Percentiles rank a stretch among this genome's conserved stretches.
Evolutionary conservation across 2,888 invertebrate genomes (phyloP).

Genomic region (Xylocampa areola): DNA sequence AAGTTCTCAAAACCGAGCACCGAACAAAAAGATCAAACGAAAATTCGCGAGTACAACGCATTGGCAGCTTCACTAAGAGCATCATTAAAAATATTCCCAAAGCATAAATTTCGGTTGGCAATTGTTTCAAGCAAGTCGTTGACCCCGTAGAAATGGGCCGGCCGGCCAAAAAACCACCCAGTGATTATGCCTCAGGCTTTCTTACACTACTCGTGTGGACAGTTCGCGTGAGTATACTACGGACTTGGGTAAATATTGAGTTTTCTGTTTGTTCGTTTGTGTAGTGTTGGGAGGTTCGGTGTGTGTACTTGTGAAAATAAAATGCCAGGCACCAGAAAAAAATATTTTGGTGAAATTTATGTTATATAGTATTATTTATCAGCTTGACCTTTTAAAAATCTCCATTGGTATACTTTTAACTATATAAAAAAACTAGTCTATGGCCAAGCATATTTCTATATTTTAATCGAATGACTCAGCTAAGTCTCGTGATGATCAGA

Average conservation of each 20-base stretch:
- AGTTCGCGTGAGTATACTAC: conserved; percentile 45
- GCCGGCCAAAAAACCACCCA: conserved; percentile 75
- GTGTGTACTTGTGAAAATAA: background rate
- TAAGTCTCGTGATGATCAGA: too few species aligned
- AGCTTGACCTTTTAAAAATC: too few species aligned
- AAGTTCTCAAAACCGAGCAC: background rate
- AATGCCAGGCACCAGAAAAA: too few species aligned
- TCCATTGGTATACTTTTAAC: too few species aligned
- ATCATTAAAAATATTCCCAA: conserved; percentile 61
- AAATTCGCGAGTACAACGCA: conserved; percentile 42
- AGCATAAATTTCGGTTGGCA: conserved; percentile 64
- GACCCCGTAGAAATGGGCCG: conserved; percentile 70
- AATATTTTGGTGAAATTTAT: too few species aligned
- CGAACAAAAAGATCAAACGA: conserved; percentile 8
- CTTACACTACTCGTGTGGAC: conserved; percentile 62
- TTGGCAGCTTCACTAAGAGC: conserved; percentile 35
- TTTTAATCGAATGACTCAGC: too few species aligned
- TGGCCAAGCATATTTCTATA: too few species aligned
- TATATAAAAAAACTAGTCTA: too few species aligned
- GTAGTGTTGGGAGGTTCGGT: background rate
- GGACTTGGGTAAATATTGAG: conserved; percentile 54
- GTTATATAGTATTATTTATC: too few species aligned
- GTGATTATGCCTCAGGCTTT: conserved; percentile 64
- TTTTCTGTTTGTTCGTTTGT: conserved; percentile 9
- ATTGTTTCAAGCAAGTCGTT: conserved; percentile 76